Evolutionary conservation across 2,888 invertebrate genomes (phyloP).

Genomic region (Callinectes sapidus): DNA sequence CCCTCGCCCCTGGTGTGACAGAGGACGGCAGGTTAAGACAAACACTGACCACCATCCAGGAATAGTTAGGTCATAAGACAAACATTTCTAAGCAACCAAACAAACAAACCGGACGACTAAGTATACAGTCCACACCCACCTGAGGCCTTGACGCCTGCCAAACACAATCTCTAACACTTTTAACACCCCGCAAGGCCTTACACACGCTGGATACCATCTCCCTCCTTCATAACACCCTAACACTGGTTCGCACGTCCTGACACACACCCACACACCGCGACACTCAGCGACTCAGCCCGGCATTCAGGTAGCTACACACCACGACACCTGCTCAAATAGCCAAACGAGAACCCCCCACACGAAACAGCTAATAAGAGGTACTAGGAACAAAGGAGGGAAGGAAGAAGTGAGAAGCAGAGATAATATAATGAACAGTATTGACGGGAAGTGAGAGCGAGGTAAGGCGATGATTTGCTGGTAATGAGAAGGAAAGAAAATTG

Average conservation of each 20-base stretch:
- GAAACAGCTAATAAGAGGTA: background rate
- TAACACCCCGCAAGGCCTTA: background rate
- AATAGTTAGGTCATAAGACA: slow-evolving; percentile 21
- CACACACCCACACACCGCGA: background rate
- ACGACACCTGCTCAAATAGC: background rate
- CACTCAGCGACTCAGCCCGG: background rate
- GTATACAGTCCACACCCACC: slow-evolving; percentile 6
- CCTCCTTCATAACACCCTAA: background rate
- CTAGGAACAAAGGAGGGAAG: background rate
- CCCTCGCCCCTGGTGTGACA: background rate
- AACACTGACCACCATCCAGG: slow-evolving; percentile 5
- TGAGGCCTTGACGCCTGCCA: background rate
- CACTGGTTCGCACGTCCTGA: background rate
- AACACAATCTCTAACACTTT: background rate
- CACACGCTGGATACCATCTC: background rate
- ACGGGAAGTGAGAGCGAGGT: background rate
- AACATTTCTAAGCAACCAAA: slow-evolving; percentile 29
- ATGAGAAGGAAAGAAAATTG: background rate
- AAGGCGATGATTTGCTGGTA: background rate
- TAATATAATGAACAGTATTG: background rate
- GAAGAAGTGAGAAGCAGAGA: background rate
- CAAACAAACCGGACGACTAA: background rate
- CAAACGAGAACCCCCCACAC: background rate
- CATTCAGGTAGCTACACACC: background rate
- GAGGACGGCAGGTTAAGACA: slow-evolving; percentile 19